These are phyloP conservation scores for Jaculus jaculus DNA, from an alignment of 2,113 vertebrate species.

Conservation along the genomic window DNA sequence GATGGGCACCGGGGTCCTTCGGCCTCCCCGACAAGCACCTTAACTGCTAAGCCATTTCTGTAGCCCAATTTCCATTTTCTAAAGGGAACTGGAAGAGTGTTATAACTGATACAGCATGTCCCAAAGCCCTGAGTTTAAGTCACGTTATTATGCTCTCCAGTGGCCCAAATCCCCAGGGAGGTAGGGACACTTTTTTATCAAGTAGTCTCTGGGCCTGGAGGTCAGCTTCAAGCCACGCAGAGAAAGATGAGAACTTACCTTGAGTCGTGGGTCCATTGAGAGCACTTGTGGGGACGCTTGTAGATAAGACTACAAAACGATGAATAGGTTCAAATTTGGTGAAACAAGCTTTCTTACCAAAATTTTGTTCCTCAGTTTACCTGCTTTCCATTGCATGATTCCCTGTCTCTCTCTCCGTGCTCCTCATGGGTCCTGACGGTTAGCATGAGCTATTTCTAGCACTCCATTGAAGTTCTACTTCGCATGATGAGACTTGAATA, in stretches of 20 bases:
- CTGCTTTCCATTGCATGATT: not conserved
- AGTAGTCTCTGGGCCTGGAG: not conserved
- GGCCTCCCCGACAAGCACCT: too few species aligned
- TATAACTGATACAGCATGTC: not conserved
- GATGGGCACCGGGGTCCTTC: too few species aligned
- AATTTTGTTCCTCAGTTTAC: not conserved
- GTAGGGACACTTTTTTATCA: not conserved
- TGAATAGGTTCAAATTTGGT: not conserved
- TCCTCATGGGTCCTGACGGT: not conserved
- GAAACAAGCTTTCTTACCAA: not conserved
- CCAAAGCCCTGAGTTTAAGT: not conserved
- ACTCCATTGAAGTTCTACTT: not conserved
- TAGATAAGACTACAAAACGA: not conserved
- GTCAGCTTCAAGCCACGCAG: not conserved
- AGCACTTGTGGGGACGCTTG: not conserved
- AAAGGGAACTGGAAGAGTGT: too few species aligned
- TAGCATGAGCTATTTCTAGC: not conserved
- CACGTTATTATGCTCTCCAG: not conserved
- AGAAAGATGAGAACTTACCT: not conserved
- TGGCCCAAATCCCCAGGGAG: not conserved
- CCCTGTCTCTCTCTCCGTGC: not conserved
- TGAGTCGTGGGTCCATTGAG: not conserved
- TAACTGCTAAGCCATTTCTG: too few species aligned
- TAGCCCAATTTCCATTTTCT: not conserved
- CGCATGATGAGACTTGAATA: not conserved